phyloP scores from a whole-genome alignment of 2,888 invertebrate genomes.

The Drosophila pseudotakahashii region DNA sequence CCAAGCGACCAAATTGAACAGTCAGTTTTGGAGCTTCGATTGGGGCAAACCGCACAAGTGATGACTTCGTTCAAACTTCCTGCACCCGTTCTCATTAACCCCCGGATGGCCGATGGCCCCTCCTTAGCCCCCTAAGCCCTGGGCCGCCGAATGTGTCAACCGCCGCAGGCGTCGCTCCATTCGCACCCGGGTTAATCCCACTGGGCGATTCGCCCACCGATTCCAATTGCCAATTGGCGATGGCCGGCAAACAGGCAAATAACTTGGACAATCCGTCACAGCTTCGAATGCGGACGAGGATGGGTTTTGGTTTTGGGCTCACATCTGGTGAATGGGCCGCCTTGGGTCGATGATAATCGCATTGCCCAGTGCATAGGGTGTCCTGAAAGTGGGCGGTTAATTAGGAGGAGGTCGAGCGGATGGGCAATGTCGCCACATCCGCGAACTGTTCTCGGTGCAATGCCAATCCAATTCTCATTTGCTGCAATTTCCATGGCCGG shows the following conservation, averaged over 20 bases:
- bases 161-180: conserved; percentile 12
- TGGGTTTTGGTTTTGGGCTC: neutral
- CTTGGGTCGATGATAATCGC: conserved; percentile 33
- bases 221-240: conserved; percentile 14
- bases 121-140: conserved; percentile 4
- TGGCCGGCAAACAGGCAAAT: conserved; percentile 8
- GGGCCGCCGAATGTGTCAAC: conserved; percentile 4
- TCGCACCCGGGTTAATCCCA: conserved; percentile 25
- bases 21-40: neutral
- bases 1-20: neutral
- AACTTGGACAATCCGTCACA: conserved; percentile 14
- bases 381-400: conserved; percentile 4
- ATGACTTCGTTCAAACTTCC: neutral
- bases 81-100: conserved; percentile 4
- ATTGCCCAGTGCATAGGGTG: neutral
- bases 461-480: conserved; percentile 23
- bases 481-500: conserved; percentile 18
- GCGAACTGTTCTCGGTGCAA: conserved; percentile 6
- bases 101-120: neutral
- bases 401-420: conserved; percentile 4
- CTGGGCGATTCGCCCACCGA: conserved; percentile 22
- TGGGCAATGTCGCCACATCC: conserved; percentile 10
- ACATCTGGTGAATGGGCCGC: neutral
- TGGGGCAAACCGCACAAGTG: conserved; percentile 4
- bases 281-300: conserved; percentile 6